Evolutionary conservation across 2,888 invertebrate genomes (phyloP).

Genomic region (Alsophila aescularia): DNA sequence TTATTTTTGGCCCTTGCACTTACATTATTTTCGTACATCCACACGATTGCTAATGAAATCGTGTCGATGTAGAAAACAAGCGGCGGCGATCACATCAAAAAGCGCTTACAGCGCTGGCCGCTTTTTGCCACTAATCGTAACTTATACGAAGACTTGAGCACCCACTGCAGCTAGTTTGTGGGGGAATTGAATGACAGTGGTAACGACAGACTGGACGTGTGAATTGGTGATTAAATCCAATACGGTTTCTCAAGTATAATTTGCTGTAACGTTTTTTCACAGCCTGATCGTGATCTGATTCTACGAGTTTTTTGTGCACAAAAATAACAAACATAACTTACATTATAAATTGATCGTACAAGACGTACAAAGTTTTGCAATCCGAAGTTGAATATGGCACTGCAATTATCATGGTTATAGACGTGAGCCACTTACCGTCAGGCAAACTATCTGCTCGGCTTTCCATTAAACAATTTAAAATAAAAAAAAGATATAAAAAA

Average conservation of each 20-base stretch:
- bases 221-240: slow-evolving; percentile 28
- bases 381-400: no score
- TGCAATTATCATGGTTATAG: no score
- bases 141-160: slow-evolving; percentile 55
- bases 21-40: slow-evolving; percentile 54
- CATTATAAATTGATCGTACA: no score
- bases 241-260: slow-evolving; percentile 11
- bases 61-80: slow-evolving; percentile 64
- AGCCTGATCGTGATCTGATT: background rate
- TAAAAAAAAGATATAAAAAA: no score
- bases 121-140: slow-evolving; percentile 71
- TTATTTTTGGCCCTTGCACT: background rate
- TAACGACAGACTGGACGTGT: slow-evolving; percentile 30
- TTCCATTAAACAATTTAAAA: no score
- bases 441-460: no score
- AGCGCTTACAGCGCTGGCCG: slow-evolving; percentile 62
- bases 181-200: slow-evolving; percentile 40
- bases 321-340: no score
- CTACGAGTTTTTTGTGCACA: background rate
- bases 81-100: slow-evolving; percentile 69
- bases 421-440: no score
- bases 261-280: background rate
- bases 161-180: slow-evolving; percentile 40
- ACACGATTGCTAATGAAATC: slow-evolving; percentile 67
- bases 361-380: no score